Evolutionary conservation across 2,797 vertebrate genomes (phyloP), one percentile per base, ranked within the genome.

Genomic region (Ctenopoma multispine): DNA sequence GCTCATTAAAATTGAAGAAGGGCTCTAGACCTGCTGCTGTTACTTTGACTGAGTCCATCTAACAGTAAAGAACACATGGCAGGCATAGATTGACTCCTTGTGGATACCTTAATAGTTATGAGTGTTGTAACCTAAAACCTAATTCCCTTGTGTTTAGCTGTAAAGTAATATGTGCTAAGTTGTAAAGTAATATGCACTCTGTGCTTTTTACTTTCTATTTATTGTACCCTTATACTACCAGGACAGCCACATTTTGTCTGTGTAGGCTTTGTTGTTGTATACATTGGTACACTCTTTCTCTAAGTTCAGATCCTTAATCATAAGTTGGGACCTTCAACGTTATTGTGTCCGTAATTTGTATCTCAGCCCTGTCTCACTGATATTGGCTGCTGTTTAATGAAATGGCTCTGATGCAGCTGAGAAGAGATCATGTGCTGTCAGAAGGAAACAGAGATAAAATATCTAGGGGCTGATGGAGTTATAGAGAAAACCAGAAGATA

Each of bases 1-100:
- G 54, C 60, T 87, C 51, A 65, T 87, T 87, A 82, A 77, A 73
- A 43, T 2, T 57, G 5, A 77, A 81, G 56, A 70, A 70, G 79
- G 62, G 48, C 48, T 68, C 69, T 63, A 59, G 73, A 70, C 51
- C 47, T 54, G 15, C 50, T 56, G 49, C 53, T 75, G 56, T 62
- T 57, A 71, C 31, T 77, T 69, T 68, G 51, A 63, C 59, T 60
- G 53, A 38, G 44, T 41, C 21, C 0, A n/a, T 48, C 50, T 72
- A 48, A n/a, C 58, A 58, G 31, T 3, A 38, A 48, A 34, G 21
- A 61, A 23, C 23, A 41, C 17, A 53, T 75, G 70, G 53, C 27
- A 67, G 34, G 38, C 15, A 34, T n/a, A 44, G 47, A 56, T n/a
- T 13, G 31, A 43, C 54, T 24, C 48, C 31, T 40, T 10, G 36